Conservation (phyloP, 1,140 invertebrate genomes). For the Danaus plexippus region DNA sequence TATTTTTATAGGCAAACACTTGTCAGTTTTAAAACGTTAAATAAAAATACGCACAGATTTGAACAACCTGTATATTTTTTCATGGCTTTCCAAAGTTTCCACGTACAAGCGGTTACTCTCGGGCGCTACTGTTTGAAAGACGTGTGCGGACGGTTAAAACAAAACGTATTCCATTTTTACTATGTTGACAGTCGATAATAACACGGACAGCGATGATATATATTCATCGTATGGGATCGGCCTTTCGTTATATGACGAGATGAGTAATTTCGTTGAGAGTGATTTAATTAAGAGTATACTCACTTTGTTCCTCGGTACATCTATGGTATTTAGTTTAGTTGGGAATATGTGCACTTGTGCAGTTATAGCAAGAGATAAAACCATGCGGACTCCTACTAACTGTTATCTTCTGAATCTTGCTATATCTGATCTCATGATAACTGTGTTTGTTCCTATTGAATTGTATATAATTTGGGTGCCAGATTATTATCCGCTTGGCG, state of each 20-base stretch:
- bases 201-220: constrained; percentile 8
- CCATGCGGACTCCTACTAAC: constrained; percentile 93
- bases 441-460: constrained; percentile 85
- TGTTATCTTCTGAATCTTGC: constrained; percentile 95
- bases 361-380: constrained; percentile 91
- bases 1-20: no score
- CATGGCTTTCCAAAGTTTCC: constrained; percentile 9
- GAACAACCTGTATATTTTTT: constrained; percentile 21
- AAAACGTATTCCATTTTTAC: not conserved
- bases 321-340: constrained; percentile 87
- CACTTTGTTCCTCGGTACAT: constrained; percentile 82
- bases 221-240: constrained; percentile 22
- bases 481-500: constrained; percentile 89
- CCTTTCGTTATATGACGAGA: constrained; percentile 22
- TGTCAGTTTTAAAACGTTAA: no score
- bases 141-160: constrained; percentile 5
- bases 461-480: constrained; percentile 88
- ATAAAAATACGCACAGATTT: not conserved
- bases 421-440: constrained; percentile 89
- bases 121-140: constrained; percentile 5
- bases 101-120: constrained; percentile 9
- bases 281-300: constrained; percentile 75
- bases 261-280: no score
- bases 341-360: constrained; percentile 94
- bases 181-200: not conserved